Base-by-base conservation (phyloP, 2,797 vertebrate genomes). In the Amazonetta brasiliensis region DNA sequence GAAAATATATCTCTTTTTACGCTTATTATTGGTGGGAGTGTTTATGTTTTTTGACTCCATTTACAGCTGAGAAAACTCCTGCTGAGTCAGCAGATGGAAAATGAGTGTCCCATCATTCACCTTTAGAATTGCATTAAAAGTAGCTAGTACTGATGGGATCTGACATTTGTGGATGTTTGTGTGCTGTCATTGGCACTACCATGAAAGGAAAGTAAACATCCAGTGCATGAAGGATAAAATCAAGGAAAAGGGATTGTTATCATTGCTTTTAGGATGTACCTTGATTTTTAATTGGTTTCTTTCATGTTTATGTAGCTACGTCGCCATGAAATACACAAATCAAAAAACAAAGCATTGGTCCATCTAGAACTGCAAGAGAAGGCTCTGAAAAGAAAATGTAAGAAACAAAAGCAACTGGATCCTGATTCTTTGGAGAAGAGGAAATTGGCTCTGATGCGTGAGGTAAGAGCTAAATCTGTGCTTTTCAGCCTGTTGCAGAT, bases 291-390 rank as follows among this genome's bases (percentile, higher is more conserved):
- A 64, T 41, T 30, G 0, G 6, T 46, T 72, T 77, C 15, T 60
- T 83, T 48, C 7, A 2, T 43, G 23, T 84, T 95, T 80, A 9
- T 12, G 0, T 94, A 99, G 99, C 60, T 96, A 11, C 98, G 98
- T 89, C 98, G 99, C 9, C 99, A 98, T 97, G 99, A 99, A 97
- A 98, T 98, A 48, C 98, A 99, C 94, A 98, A 98, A 95, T 99
- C 99, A 20, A 99, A 98, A 95, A 99, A 99, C 90, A 98, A 97
- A 95, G 98, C 96, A 6, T 95, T 98, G 41, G 99, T 97, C 4
- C 99, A 98, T 89, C 98, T 98, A 98, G 99, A 99, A 84, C 97
- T 99, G 59, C 99, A 98, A 60, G 99, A 99, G 92, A 99, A 98
- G 93, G 97, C 98, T 23, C 85, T 98, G 66, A 98, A 97, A 88